These are phyloP conservation scores for Drosophila demipolita DNA, from an alignment of 2,888 invertebrate species.

Conservation along the genomic window DNA sequence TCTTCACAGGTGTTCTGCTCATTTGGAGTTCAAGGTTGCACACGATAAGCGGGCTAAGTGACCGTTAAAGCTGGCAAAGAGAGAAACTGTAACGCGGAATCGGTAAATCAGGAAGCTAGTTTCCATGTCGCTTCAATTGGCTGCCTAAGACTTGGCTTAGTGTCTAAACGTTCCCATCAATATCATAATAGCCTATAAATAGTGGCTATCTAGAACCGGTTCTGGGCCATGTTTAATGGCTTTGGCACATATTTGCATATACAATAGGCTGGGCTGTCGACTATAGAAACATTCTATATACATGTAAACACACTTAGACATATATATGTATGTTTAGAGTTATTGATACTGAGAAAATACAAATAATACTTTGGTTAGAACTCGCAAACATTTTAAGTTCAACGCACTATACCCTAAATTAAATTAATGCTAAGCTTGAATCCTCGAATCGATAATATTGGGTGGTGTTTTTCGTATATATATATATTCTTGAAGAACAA, in stretches of 20 bases:
- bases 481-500: slow-evolving; percentile 7
- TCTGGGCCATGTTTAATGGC: slow-evolving; percentile 29
- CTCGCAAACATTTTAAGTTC: slow-evolving; percentile 25
- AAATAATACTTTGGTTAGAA: slow-evolving; percentile 15
- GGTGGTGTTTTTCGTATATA: slow-evolving; percentile 2
- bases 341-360: slow-evolving; percentile 42
- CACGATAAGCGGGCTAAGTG: slow-evolving; percentile 27
- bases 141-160: slow-evolving; percentile 8
- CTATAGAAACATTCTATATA: not conserved
- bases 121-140: slow-evolving; percentile 23
- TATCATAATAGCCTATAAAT: slow-evolving; percentile 67
- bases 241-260: slow-evolving; percentile 70
- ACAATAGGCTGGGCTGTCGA: slow-evolving; percentile 29
- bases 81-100: slow-evolving; percentile 28
- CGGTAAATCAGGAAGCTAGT: slow-evolving; percentile 32
- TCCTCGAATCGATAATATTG: not conserved
- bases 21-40: slow-evolving; percentile 38
- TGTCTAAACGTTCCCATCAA: slow-evolving; percentile 27
- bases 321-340: slow-evolving; percentile 4
- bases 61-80: not conserved
- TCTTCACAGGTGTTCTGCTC: slow-evolving; percentile 31
- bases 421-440: slow-evolving; percentile 17
- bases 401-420: slow-evolving; percentile 32
- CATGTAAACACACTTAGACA: not conserved
- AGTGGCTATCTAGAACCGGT: slow-evolving; percentile 47